Percentiles rank a stretch among this genome's conserved stretches.
Conservation (phyloP, 2,888 invertebrate genomes). For the Uloborus plumipes region DNA sequence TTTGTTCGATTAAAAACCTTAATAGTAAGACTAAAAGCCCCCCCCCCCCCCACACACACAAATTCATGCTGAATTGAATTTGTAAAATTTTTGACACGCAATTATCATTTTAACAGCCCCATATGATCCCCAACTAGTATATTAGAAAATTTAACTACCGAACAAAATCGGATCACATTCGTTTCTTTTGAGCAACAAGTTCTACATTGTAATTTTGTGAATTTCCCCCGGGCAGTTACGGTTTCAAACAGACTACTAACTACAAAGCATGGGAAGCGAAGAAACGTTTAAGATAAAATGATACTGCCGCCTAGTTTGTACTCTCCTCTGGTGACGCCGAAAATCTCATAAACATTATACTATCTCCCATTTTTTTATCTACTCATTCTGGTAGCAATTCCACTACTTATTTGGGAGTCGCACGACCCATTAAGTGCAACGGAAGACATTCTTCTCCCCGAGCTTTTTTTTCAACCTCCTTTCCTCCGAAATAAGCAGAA, state of each 20-base stretch:
- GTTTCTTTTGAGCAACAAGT: too few species aligned
- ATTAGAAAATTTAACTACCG: too few species aligned
- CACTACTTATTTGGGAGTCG: slow-evolving; percentile 29
- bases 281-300: slow-evolving; percentile 3
- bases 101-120: too few species aligned
- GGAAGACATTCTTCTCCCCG: slow-evolving; percentile 6
- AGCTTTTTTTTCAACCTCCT: slow-evolving; percentile 10
- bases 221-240: slow-evolving; percentile 1
- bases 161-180: too few species aligned
- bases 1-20: too few species aligned
- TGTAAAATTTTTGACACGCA: too few species aligned
- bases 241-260: neutral
- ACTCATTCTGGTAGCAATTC: slow-evolving; percentile 15
- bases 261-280: slow-evolving; percentile 2
- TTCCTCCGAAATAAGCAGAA: slow-evolving; percentile 9
- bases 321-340: slow-evolving; percentile 22
- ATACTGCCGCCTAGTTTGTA: slow-evolving; percentile 38
- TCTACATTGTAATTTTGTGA: slow-evolving; percentile 10
- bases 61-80: too few species aligned
- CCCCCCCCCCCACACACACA: too few species aligned
- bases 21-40: too few species aligned
- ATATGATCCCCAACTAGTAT: too few species aligned
- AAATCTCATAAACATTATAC: slow-evolving; percentile 37
- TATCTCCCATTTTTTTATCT: slow-evolving; percentile 14
- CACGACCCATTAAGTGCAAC: slow-evolving; percentile 28